Percentiles rank a stretch among this genome's conserved stretches.
Evolutionary conservation across 2,888 invertebrate species (phyloP).

Genomic region (Melinaea menophilus): DNA sequence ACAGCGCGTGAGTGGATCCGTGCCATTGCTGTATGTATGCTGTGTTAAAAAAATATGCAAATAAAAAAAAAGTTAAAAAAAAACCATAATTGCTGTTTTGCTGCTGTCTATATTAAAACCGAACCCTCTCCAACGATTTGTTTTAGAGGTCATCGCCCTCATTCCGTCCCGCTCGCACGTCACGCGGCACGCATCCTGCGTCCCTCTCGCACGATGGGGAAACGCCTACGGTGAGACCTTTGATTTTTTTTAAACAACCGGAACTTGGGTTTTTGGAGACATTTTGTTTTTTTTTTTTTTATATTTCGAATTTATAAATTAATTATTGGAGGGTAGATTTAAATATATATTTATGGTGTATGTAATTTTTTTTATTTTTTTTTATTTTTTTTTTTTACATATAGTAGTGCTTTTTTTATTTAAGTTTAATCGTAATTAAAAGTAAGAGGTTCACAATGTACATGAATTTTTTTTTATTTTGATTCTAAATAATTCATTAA

Average conservation of each 20-base stretch:
- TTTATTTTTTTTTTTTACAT: background rate
- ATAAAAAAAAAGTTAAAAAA: background rate
- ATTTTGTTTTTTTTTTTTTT: conserved; percentile 22
- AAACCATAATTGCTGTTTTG: conserved; percentile 33
- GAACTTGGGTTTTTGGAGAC: conserved; percentile 55
- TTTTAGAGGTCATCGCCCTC: conserved; percentile 76
- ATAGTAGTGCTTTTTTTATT: background rate
- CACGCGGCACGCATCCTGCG: conserved; percentile 41
- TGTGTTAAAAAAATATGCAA: conserved; percentile 12
- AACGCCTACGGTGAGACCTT: conserved; percentile 63
- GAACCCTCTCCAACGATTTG: conserved; percentile 76
- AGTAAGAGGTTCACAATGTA: too few relatives aligned
- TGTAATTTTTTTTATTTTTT: background rate
- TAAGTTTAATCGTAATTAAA: too few relatives aligned
- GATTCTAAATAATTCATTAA: too few relatives aligned
- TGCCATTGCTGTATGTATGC: background rate
- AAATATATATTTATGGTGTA: background rate
- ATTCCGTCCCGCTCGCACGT: conserved; percentile 51
- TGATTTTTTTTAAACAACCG: conserved; percentile 59
- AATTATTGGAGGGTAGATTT: too few relatives aligned
- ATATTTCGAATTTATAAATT: conserved; percentile 2
- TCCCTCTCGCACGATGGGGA: conserved; percentile 61
- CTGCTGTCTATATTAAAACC: conserved; percentile 65
- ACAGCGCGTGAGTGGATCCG: too few relatives aligned
- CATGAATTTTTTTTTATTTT: too few relatives aligned